Evolutionary conservation across 2,797 vertebrate species (phyloP), one percentile per base, ranked within the genome.

Genomic region (Tinamus major): DNA sequence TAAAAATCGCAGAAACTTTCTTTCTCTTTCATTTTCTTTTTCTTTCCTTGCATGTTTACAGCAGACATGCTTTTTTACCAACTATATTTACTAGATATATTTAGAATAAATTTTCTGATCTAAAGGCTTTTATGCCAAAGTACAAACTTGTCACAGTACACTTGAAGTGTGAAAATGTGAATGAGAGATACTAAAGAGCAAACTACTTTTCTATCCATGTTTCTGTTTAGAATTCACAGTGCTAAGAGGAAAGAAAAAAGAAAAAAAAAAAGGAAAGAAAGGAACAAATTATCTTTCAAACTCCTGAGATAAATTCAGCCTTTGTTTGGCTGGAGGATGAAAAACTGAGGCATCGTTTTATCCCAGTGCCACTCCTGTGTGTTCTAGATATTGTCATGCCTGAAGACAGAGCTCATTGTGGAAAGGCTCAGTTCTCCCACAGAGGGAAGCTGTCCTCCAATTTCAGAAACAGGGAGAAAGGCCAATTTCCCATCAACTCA

Each of bases 81-180:
- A 79, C 74, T 71, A 71, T 41, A 87, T 84, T 72, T 80, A 33
- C n/a, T 56, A 49, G 42, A 44, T 91, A 87, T 81, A 90, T 81
- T 96, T 95, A 63, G 51, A 89, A 62, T 33, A 91, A 90, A 65
- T 83, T 88, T 55, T 76, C 18, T 84, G 67, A 90, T 86, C 77
- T 23, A 59, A 51, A 89, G 49, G 44, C 67, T 62, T 79, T 72
- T 46, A 41, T 88, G 63, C 8, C n/a, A 9, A 87, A 89, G 69
- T 49, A 89, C 16, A 69, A 93, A 70, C 48, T 94, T 89, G 71
- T 82, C 78, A 92, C 23, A 56, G 37, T 79, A 63, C 17, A 8
- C 62, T 87, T 24, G 10, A 68, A 80, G 85, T 87, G 89, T 87
- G 79, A 95, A 93, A 93, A 5, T 64, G 37, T 68, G 81, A 84